Evolutionary conservation across 2,797 vertebrate genomes (phyloP), one percentile per base, ranked within the genome.

Genomic region (Xiphophorus birchmanni): DNA sequence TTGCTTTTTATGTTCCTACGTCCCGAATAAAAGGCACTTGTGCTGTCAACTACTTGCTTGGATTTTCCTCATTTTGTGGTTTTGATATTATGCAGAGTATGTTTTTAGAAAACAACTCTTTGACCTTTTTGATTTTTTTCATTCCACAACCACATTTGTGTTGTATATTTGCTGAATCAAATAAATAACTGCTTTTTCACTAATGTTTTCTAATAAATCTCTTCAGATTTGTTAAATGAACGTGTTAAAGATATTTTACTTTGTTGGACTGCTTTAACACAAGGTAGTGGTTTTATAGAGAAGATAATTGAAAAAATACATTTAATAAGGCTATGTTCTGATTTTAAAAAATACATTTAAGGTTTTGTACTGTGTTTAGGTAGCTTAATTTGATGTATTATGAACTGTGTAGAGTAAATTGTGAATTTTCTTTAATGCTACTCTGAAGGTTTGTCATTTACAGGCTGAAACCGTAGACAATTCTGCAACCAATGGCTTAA

Each of bases 1-100:
- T 86, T 82, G 88, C 89, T 92, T 93, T 90, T 86, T 91, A 71
- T 93, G 93, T 94, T 90, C 82, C 32, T 52, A 17, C 58, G 87
- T 91, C 90, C 84, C 86, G 87, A 94, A 94, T 94, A 93, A 95
- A 95, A 93, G 86, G 83, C 92, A 91, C 91, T 89, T 92, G 85
- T 21, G 80, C 85, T 90, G 87, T 93, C 88, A 87, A 10, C 4
- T 40, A 45, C 60, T 74, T 9, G 56, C 87, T 80, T 84, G 67
- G 47, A 2, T 44, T 58, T 2, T 54, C 0, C 35, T 81, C 35
- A 79, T 26, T 58, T 74, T 9, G 0, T 13, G 56, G 0, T 52
- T 42, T 44, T 40, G 18, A 52, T 47, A 54, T 23, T 7, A 37
- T 17, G 23, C 35, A 5, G 7, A 37, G 5, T 37, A 60, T 13